A percentile compares a stretch with the other conserved stretches of the same genome.
Evolutionary conservation across 2,113 vertebrate species (phyloP).

Genomic region (Oenanthe melanoleuca): DNA sequence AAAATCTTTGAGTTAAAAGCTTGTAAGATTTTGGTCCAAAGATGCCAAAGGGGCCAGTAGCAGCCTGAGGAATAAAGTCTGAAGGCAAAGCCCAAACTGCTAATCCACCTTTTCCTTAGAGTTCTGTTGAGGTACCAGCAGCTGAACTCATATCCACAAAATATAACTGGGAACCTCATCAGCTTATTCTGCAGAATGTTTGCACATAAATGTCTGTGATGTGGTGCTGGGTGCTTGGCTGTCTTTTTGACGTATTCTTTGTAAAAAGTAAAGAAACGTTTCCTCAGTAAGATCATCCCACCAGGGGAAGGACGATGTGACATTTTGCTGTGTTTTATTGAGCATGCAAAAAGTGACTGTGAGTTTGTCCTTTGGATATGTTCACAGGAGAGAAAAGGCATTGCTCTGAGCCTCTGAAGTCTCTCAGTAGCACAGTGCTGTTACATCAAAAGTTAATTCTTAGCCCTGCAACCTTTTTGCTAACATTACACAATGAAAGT

Average conservation of each 20-base stretch:
- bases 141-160: background rate
- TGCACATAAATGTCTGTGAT: background rate
- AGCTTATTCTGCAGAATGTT: background rate
- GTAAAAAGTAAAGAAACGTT: background rate
- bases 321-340: background rate
- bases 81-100: background rate
- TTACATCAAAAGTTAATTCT: conserved; percentile 52
- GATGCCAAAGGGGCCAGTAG: background rate
- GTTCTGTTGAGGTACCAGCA: background rate
- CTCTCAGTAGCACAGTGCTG: conserved; percentile 26
- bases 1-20: background rate
- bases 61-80: background rate
- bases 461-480: conserved; percentile 20
- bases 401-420: conserved; percentile 31
- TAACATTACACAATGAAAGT: background rate
- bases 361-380: background rate
- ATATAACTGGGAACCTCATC: background rate
- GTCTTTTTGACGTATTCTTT: background rate
- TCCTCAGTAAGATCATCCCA: background rate
- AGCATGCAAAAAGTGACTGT: background rate
- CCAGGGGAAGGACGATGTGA: background rate
- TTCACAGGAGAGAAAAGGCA: conserved; percentile 17
- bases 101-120: background rate
- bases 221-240: background rate
- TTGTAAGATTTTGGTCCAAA: background rate